Evolutionary conservation across 2,888 invertebrate species (phyloP).

Genomic region (Petrolisthes manimaculis): DNA sequence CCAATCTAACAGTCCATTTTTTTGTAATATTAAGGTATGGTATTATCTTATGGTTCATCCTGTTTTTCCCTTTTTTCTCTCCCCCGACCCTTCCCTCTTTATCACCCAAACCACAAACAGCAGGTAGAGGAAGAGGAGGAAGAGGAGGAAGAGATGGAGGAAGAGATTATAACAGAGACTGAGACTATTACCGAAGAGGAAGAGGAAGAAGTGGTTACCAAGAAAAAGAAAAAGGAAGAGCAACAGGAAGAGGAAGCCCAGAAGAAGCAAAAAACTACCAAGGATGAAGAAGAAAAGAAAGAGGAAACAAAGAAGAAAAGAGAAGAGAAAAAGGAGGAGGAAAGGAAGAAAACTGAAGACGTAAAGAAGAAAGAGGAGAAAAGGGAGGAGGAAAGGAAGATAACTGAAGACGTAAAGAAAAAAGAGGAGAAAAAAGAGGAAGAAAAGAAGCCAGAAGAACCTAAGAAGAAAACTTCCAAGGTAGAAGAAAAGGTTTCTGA

Average conservation of each 20-base stretch:
- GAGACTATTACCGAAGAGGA: conserved; percentile 45
- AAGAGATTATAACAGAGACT: conserved; percentile 37
- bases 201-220: conserved; percentile 68
- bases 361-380: conserved; percentile 66
- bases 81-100: conserved; percentile 23
- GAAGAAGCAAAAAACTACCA: conserved; percentile 68
- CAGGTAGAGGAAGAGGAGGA: conserved; percentile 37
- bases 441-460: conserved; percentile 68
- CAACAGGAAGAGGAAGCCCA: conserved; percentile 69
- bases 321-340: conserved; percentile 26
- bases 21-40: no score
- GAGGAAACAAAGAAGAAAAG: conserved; percentile 68
- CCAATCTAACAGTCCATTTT: no score
- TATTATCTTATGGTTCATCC: conserved; percentile 24
- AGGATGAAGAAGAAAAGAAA: conserved; percentile 31
- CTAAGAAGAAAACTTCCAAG: conserved; percentile 68
- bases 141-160: conserved; percentile 46
- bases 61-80: conserved; percentile 23
- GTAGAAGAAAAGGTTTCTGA: conserved; percentile 42
- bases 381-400: conserved; percentile 37
- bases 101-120: conserved; percentile 18
- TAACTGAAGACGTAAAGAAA: conserved; percentile 68
- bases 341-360: conserved; percentile 46
- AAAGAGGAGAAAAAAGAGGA: conserved; percentile 70
- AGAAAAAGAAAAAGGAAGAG: conserved; percentile 49